Conservation (phyloP, 2,797 vertebrate genomes). For the Enteromius trimaculatus region DNA sequence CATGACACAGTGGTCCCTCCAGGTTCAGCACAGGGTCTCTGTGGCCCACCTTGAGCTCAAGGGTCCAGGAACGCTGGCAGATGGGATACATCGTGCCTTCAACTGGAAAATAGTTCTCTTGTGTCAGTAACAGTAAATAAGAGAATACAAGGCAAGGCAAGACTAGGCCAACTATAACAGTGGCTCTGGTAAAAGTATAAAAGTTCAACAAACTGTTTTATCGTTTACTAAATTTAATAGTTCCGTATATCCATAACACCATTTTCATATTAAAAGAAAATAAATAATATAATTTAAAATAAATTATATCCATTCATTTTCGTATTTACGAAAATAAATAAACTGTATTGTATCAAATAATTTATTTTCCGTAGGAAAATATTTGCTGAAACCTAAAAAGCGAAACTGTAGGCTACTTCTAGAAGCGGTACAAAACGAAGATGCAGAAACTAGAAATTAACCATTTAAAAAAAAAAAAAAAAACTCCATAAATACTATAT, state of each 20-base stretch:
- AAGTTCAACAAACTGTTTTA: background rate
- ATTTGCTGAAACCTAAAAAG: background rate
- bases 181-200: conserved; percentile 8
- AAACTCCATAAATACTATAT: background rate
- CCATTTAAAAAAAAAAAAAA: background rate
- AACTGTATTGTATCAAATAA: background rate
- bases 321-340: background rate
- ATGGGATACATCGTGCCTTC: conserved; percentile 60
- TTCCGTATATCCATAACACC: background rate
- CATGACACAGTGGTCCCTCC: conserved; percentile 52
- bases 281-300: background rate
- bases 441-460: background rate
- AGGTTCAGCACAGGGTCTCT: conserved; percentile 44
- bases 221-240: background rate
- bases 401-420: background rate
- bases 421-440: background rate
- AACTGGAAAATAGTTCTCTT: conserved; percentile 58
- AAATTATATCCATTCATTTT: background rate
- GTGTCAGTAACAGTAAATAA: conserved; percentile 41
- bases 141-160: conserved; percentile 43
- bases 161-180: conserved; percentile 36
- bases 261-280: background rate
- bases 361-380: no score
- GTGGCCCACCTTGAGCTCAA: conserved; percentile 55
- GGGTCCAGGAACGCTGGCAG: conserved; percentile 58